A percentile compares a stretch with the other conserved stretches of the same genome.
These are phyloP conservation scores for Sinotaia quadrata DNA, from an alignment of 2,888 invertebrate species.

Conservation along the genomic window DNA sequence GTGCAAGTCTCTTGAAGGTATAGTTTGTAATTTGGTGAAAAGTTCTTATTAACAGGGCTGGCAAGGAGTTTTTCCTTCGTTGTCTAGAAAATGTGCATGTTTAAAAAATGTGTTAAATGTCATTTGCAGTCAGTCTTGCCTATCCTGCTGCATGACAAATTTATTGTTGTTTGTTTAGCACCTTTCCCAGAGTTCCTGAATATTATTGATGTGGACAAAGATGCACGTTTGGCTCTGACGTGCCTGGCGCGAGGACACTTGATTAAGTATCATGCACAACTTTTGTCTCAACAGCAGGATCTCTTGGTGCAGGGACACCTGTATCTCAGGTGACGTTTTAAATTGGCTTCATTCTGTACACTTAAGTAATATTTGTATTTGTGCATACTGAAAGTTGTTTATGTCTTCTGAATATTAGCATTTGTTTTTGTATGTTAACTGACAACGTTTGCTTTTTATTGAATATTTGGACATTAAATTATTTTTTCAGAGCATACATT, in stretches of 20 bases:
- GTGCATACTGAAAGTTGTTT: not conserved
- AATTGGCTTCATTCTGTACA: not conserved
- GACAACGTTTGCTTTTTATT: not conserved
- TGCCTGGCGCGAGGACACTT: constrained; percentile 44
- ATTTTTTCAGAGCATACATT: constrained; percentile 34
- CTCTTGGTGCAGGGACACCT: constrained; percentile 32
- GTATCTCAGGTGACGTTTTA: constrained; percentile 30
- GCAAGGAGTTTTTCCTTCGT: too few relatives aligned
- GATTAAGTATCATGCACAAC: constrained; percentile 37
- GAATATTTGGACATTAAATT: not conserved
- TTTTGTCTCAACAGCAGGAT: constrained; percentile 29
- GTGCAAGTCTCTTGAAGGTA: too few relatives aligned
- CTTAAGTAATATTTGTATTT: not conserved
- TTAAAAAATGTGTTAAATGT: too few relatives aligned
- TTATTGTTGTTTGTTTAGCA: too few relatives aligned
- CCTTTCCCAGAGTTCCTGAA: constrained; percentile 40
- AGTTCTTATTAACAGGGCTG: too few relatives aligned
- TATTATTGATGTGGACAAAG: constrained; percentile 41
- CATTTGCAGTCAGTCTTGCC: too few relatives aligned
- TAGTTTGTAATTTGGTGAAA: too few relatives aligned
- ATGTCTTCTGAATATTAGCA: too few relatives aligned
- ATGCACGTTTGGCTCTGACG: constrained; percentile 42
- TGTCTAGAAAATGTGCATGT: too few relatives aligned
- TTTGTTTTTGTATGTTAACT: too few relatives aligned
- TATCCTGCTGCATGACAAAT: too few relatives aligned